phyloP scores from a whole-genome alignment of 2,797 vertebrate species.

The Pygocentrus nattereri region DNA sequence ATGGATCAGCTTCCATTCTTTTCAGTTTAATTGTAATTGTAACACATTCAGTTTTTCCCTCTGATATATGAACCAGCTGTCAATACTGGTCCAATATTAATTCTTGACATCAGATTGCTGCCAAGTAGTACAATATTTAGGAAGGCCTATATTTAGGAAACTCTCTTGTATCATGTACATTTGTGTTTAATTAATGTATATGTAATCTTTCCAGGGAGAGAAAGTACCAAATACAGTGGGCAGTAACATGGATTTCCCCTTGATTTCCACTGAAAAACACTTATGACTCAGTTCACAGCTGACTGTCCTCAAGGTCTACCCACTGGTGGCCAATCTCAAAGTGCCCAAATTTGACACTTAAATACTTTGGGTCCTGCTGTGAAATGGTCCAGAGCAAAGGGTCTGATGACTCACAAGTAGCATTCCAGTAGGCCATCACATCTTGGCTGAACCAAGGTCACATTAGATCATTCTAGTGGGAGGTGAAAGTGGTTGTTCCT shows the following conservation, averaged over 20 bases:
- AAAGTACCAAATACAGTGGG: background rate
- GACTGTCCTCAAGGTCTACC: background rate
- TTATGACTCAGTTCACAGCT: background rate
- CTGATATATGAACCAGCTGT: background rate
- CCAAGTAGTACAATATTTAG: background rate
- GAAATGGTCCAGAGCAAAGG: background rate
- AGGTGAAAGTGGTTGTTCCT: background rate
- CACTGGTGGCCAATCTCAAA: background rate
- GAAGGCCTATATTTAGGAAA: background rate
- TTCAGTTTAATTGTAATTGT: background rate
- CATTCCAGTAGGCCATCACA: background rate
- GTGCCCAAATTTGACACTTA: background rate
- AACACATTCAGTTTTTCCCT: background rate
- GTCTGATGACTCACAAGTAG: background rate
- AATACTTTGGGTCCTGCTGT: slow-evolving; percentile 11
- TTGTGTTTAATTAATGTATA: background rate
- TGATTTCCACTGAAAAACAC: background rate
- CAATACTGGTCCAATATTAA: background rate
- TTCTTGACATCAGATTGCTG: background rate
- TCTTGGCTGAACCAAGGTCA: background rate
- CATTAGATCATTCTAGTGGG: too few relatives aligned
- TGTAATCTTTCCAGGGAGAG: background rate
- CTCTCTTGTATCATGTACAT: too few relatives aligned
- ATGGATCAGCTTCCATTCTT: too few relatives aligned
- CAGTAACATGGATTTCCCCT: background rate